Base-by-base conservation (phyloP, 2,113 vertebrate species). In the Phaetusa simplex region DNA sequence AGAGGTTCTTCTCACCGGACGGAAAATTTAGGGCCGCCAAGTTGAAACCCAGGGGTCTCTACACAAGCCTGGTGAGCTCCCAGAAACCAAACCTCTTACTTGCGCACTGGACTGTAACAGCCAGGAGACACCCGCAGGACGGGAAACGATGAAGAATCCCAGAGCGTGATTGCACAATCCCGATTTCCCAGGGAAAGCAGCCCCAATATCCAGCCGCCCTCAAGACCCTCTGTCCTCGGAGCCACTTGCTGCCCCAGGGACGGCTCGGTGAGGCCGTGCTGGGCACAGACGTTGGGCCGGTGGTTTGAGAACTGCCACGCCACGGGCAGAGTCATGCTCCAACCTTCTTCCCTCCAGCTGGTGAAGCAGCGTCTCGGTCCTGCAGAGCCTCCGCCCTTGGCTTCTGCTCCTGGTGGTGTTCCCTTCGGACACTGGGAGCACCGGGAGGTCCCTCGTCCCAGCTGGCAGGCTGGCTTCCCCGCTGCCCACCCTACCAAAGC, bases 371-470 rank as follows among this genome's bases (percentile, higher is more conserved):
- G 32, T 11, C 34, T 66, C 2, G 2, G 34, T 86, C 87, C 52
- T 29, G 69, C 50, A 78, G 50, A 90, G 72, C 67, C 55, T 83
- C 72, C 58, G 49, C 38, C 40, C 0, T 3, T 1, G 6, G 26
- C 12, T 82, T 56, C 47, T 67, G 32, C 53, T 87, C 55, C 53
- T 45, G 2, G 20, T 4, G 22, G 18, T 36, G 71, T 26, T 91
- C 22, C 9, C 26, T 26, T 23, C 0, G 5, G 49, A 49, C 12
- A 36, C 18, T 2, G 3, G 40, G 32, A 36, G 8, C 0, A 0
- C 13, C 0, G 0, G 49, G 47, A 71, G 8, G 49, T 30, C 19
- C 61, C 38, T 34, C 30, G 38, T 76, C 34, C 56, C 1, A 2
- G 34, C 29, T 74, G 70, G 26, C 19, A 69, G 86, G 58, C 30